These are phyloP conservation scores for Drosophila sordidula DNA, from an alignment of 2,888 invertebrate genomes.

Conservation along the genomic window DNA sequence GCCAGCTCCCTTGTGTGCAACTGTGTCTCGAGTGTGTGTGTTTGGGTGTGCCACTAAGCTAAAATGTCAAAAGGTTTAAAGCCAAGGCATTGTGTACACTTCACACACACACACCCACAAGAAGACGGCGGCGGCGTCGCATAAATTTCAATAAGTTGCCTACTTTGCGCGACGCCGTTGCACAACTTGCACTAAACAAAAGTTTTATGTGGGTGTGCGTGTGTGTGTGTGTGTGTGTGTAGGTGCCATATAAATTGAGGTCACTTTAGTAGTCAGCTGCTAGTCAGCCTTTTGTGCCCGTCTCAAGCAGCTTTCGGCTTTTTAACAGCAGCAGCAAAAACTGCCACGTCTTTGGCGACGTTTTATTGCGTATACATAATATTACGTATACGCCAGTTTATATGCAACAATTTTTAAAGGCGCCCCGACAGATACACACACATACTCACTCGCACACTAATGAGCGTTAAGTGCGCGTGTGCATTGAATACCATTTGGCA, in stretches of 20 bases:
- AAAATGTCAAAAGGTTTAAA: constrained; percentile 56
- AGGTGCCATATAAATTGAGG: constrained; percentile 58
- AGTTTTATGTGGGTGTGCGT: constrained; percentile 2
- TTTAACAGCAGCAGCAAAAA: constrained; percentile 7
- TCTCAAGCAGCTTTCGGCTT: constrained; percentile 21
- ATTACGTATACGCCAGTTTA: constrained; percentile 29
- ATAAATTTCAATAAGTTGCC: constrained; percentile 63
- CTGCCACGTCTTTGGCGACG: constrained; percentile 1
- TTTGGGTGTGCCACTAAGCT: constrained; percentile 44
- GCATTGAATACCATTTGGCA: constrained; percentile 50
- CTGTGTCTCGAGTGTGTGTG: constrained; percentile 8
- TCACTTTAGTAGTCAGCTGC: constrained; percentile 48
- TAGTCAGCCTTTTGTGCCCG: constrained; percentile 11
- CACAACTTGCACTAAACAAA: constrained; percentile 34
- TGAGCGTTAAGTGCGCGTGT: constrained; percentile 48
- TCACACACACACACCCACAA: not conserved
- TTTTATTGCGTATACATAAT: constrained; percentile 33
- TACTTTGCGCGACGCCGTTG: constrained; percentile 44
- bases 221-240: constrained; percentile 1
- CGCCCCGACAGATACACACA: constrained; percentile 6
- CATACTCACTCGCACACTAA: constrained; percentile 33
- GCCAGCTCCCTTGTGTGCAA: constrained; percentile 10
- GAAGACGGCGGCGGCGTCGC: constrained; percentile 23
- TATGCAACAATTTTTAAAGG: constrained; percentile 34
- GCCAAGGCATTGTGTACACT: constrained; percentile 43